Percentiles rank a stretch among this genome's conserved stretches.
These are phyloP conservation scores for Lepetodrilus schrolli DNA, from an alignment of 2,888 invertebrate genomes.

Conservation along the genomic window DNA sequence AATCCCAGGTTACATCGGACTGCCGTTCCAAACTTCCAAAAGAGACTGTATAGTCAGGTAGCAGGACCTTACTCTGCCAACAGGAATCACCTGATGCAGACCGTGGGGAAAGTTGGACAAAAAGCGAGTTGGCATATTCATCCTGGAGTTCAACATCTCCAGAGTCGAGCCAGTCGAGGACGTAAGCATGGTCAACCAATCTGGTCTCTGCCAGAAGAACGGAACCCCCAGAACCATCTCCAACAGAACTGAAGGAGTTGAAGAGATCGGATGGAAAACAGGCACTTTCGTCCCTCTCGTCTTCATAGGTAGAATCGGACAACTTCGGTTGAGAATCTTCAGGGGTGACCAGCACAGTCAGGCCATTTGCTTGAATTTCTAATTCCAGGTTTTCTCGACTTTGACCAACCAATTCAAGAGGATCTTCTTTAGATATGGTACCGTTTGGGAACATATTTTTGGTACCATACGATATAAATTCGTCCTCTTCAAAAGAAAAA, in stretches of 20 bases:
- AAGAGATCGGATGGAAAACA: conserved; percentile 31
- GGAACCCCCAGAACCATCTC: conserved; percentile 20
- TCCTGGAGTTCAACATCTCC: not conserved
- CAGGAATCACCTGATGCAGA: conserved; percentile 30
- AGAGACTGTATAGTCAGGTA: conserved; percentile 35
- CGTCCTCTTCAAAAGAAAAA: not conserved
- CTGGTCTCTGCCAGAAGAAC: not conserved
- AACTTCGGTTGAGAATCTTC: not conserved
- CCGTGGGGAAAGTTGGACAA: conserved; percentile 24
- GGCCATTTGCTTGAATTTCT: not conserved
- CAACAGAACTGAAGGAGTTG: conserved; percentile 29
- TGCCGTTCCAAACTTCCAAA: conserved; percentile 5
- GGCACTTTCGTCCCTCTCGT: conserved; percentile 22
- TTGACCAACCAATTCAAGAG: not conserved
- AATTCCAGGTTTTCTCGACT: not conserved
- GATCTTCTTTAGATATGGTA: not conserved
- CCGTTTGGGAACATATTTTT: conserved; percentile 22
- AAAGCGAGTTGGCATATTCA: not conserved
- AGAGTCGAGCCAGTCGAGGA: conserved; percentile 1
- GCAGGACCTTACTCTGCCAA: conserved; percentile 47
- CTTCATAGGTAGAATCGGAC: conserved; percentile 10
- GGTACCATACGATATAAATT: conserved; percentile 1
- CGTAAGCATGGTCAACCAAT: conserved; percentile 18
- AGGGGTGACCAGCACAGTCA: not conserved
- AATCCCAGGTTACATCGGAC: conserved; percentile 3